Percentiles rank a stretch among this genome's conserved stretches.
Conservation (phyloP, 2,113 vertebrate genomes). For the Blennius ocellaris region DNA sequence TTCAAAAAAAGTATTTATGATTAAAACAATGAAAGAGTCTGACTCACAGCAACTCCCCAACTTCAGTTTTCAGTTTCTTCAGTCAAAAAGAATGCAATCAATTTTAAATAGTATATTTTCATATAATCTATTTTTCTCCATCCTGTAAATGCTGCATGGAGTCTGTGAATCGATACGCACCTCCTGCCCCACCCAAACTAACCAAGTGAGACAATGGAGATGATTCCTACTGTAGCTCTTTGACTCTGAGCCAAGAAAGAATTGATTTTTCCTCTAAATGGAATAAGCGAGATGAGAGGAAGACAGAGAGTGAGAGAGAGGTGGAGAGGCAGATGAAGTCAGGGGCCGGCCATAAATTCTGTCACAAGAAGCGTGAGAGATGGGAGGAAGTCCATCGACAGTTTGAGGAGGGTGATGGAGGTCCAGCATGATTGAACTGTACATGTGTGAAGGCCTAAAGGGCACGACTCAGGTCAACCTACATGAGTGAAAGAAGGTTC, state of each 20-base stretch:
- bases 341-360: slow-evolving; percentile 11
- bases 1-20: no score
- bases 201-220: slow-evolving; percentile 37
- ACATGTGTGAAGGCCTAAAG: slow-evolving; percentile 10
- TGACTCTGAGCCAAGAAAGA: slow-evolving; percentile 61
- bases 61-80: neutral
- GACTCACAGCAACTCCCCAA: neutral
- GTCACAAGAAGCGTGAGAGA: slow-evolving; percentile 6
- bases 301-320: neutral
- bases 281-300: slow-evolving; percentile 33
- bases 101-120: slow-evolving; percentile 28
- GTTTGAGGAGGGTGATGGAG: slow-evolving; percentile 26
- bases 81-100: neutral
- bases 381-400: slow-evolving; percentile 22
- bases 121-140: slow-evolving; percentile 20
- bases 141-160: slow-evolving; percentile 39
- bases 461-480: neutral
- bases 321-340: slow-evolving; percentile 1
- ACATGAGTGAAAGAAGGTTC: neutral
- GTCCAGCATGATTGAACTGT: slow-evolving; percentile 3
- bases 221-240: slow-evolving; percentile 48
- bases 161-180: slow-evolving; percentile 45
- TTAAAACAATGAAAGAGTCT: no score
- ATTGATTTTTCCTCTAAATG: slow-evolving; percentile 64
- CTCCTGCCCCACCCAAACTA: slow-evolving; percentile 50